Evolutionary conservation across 1,140 invertebrate species (phyloP), one percentile per base, ranked within the genome.

Genomic region (Meloidogyne floridensis): DNA sequence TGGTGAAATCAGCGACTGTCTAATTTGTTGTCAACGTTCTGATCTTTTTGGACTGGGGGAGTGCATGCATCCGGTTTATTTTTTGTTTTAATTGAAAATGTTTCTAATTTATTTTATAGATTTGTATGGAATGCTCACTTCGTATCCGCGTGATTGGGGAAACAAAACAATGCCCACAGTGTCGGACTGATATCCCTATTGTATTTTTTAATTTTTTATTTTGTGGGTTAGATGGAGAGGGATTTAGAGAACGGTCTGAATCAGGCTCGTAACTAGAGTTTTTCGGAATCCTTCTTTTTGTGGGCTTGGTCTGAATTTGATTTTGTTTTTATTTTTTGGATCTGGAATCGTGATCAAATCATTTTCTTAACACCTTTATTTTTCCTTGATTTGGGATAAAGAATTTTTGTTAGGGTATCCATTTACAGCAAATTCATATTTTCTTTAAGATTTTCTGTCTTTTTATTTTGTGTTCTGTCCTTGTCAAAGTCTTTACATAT

Each of bases 21-120:
- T 85, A n/a, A 84, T 84, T 42, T 84, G 83, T 74, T 84, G 83
- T 42, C 83, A 84, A 56, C 83, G 42, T 13, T 84, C 83, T 15
- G 83, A 84, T 65, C 54, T 84, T 43, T 84, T 77, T 70, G 83
- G 83, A 10, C 51, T 84, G 11, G 83, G 83, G 3, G 54, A 75
- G 13, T 84, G 83, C 75, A 69, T 83, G 20, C 83, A 84, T 69
- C 83, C 83, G 42, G 81, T 79, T 18, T 71, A 11, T 13, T 53
- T 5, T 13, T 79, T 71, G 6, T 70, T 13, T 69, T 79, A 72
- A 51, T n/a, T 78, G 10, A 71, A 13, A 71, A 47, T 78, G 0
- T 3, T 51, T 13, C 11, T 71, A 79, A 11, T 18, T n/a, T 71
- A 13, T 70, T 78, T 7, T 70, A 11, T 32, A 79, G 77, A 79